Evolutionary conservation across 2,113 vertebrate genomes (phyloP).

Genomic region (Trematomus loennbergii): DNA sequence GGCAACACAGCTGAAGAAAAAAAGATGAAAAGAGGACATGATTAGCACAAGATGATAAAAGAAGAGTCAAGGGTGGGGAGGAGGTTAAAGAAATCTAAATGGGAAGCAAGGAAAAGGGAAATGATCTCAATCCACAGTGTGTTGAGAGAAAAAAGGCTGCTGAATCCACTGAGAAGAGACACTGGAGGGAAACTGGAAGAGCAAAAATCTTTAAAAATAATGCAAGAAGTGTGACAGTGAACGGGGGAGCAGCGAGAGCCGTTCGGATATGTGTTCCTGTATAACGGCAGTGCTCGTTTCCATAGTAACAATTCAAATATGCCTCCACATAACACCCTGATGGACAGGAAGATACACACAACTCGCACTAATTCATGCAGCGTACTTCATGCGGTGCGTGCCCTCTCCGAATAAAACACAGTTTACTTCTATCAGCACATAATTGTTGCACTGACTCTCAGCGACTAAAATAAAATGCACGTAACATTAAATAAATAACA

Average conservation of each 20-base stretch:
- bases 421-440: conserved; percentile 54
- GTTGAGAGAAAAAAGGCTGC: conserved; percentile 20
- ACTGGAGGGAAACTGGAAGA: conserved; percentile 29
- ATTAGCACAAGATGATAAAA: conserved; percentile 60
- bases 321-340: conserved; percentile 72
- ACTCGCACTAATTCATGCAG: conserved; percentile 36
- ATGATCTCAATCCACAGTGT: conserved; percentile 5
- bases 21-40: conserved; percentile 66
- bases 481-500: conserved; percentile 50
- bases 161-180: conserved; percentile 25
- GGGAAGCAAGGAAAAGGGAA: neutral
- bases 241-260: conserved; percentile 51
- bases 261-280: conserved; percentile 65
- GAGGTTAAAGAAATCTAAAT: conserved; percentile 33
- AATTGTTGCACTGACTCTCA: conserved; percentile 1
- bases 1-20: conserved; percentile 46
- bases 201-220: conserved; percentile 42
- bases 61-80: conserved; percentile 28
- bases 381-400: conserved; percentile 26
- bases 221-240: conserved; percentile 58
- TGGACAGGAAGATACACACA: conserved; percentile 68
- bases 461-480: conserved; percentile 45
- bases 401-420: conserved; percentile 50
- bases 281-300: conserved; percentile 79
- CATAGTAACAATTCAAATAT: conserved; percentile 87